These are phyloP conservation scores for Danaus chrysippus DNA, from an alignment of 2,888 invertebrate species.

Conservation along the genomic window DNA sequence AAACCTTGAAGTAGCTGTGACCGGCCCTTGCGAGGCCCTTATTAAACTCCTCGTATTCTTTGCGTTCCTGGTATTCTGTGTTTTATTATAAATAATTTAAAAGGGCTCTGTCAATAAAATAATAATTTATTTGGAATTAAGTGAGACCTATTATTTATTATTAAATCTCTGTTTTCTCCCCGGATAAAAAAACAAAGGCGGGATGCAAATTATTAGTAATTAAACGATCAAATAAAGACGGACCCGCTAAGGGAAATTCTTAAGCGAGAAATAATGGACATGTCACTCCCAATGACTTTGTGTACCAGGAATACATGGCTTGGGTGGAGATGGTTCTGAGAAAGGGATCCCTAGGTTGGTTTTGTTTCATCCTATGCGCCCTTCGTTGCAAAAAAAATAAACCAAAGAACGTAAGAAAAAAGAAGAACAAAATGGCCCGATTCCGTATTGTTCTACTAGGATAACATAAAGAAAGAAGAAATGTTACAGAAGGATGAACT, in stretches of 20 bases:
- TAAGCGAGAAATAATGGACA: slow-evolving; percentile 75
- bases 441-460: slow-evolving; percentile 69
- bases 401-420: slow-evolving; percentile 13
- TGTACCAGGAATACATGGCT: slow-evolving; percentile 64
- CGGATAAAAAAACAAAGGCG: slow-evolving; percentile 6
- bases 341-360: slow-evolving; percentile 20
- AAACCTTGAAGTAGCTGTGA: slow-evolving; percentile 61
- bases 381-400: no score
- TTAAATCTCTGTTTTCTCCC: background rate
- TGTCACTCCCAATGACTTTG: slow-evolving; percentile 81
- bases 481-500: slow-evolving; percentile 46
- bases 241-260: slow-evolving; percentile 48
- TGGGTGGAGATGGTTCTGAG: slow-evolving; percentile 30
- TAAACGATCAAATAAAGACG: slow-evolving; percentile 13
- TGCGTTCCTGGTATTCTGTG: slow-evolving; percentile 71
- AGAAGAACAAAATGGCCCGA: slow-evolving; percentile 70
- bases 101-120: slow-evolving; percentile 62
- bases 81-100: slow-evolving; percentile 81
- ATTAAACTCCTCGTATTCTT: slow-evolving; percentile 54
- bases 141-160: slow-evolving; percentile 17
- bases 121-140: slow-evolving; percentile 14
- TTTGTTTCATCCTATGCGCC: no score
- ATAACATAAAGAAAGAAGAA: slow-evolving; percentile 40
- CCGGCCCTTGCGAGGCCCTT: slow-evolving; percentile 71
- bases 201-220: slow-evolving; percentile 8